These are phyloP conservation scores for Sphaeridia pumilis DNA, from an alignment of 2,888 invertebrate genomes.

Conservation along the genomic window DNA sequence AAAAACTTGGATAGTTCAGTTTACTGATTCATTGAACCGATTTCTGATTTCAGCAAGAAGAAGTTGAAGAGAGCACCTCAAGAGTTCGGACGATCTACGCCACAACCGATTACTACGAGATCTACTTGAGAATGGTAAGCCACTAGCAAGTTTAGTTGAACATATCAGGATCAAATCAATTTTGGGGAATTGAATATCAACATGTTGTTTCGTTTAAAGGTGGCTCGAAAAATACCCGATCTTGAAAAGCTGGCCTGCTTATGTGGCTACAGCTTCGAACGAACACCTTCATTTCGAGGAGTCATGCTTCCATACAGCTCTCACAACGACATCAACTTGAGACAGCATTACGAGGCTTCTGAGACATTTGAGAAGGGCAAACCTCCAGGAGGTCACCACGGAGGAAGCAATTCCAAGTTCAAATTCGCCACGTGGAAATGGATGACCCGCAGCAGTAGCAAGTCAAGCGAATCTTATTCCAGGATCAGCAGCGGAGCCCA, in stretches of 20 bases:
- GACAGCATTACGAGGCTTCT: not conserved
- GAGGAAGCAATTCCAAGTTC: not conserved
- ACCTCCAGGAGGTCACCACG: not conserved
- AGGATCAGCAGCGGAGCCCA: too few species aligned
- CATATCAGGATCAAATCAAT: too few species aligned
- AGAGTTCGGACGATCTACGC: not conserved
- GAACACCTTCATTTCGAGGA: not conserved
- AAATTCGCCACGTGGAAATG: not conserved
- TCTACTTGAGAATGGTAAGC: not conserved
- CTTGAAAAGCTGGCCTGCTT: too few species aligned
- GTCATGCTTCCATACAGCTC: not conserved
- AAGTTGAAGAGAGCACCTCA: not conserved
- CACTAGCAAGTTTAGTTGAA: not conserved
- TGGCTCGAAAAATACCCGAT: not conserved
- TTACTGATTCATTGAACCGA: not conserved
- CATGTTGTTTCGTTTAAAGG: not conserved
- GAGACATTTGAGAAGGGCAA: not conserved
- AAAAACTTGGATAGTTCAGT: not conserved
- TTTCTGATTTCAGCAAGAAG: not conserved
- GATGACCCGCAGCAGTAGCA: not conserved
- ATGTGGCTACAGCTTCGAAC: not conserved
- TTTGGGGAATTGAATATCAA: too few species aligned
- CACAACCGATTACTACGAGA: conserved; percentile 2
- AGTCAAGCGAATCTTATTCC: not conserved
- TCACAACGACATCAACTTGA: not conserved